Conservation (phyloP, 2,113 vertebrate genomes). For the Cnemophilus loriae region DNA sequence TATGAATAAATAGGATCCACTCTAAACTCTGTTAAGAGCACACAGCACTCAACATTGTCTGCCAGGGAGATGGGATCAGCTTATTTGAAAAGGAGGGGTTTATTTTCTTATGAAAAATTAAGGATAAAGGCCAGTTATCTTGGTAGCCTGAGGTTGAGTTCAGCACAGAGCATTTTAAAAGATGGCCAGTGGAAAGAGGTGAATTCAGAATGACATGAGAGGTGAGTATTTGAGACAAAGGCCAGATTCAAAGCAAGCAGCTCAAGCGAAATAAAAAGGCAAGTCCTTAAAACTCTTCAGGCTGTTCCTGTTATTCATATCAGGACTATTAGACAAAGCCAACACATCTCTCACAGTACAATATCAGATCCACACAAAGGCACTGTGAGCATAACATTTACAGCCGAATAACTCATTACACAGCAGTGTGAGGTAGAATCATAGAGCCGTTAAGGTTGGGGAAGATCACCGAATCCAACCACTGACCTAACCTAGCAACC, state of each 20-base stretch:
- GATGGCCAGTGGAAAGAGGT: neutral
- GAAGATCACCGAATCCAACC: neutral
- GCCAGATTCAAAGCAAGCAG: neutral
- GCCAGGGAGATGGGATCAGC: neutral
- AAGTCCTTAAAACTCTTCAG: neutral
- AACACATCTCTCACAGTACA: neutral
- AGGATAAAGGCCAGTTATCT: neutral
- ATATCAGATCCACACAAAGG: neutral
- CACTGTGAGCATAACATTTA: neutral
- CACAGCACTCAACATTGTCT: neutral
- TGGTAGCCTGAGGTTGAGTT: neutral
- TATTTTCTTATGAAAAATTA: neutral
- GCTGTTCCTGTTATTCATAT: neutral
- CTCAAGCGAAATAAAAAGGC: neutral
- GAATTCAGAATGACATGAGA: neutral
- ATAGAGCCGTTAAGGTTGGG: neutral
- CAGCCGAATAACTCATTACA: neutral
- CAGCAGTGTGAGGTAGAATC: neutral
- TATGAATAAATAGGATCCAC: neutral
- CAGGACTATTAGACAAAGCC: constrained; percentile 27
- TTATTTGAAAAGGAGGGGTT: neutral
- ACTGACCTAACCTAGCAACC: neutral
- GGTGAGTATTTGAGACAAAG: neutral
- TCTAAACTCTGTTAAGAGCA: neutral
- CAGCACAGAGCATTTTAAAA: neutral